phyloP scores from a whole-genome alignment of 2,797 vertebrate genomes.

The Salmo trutta region DNA sequence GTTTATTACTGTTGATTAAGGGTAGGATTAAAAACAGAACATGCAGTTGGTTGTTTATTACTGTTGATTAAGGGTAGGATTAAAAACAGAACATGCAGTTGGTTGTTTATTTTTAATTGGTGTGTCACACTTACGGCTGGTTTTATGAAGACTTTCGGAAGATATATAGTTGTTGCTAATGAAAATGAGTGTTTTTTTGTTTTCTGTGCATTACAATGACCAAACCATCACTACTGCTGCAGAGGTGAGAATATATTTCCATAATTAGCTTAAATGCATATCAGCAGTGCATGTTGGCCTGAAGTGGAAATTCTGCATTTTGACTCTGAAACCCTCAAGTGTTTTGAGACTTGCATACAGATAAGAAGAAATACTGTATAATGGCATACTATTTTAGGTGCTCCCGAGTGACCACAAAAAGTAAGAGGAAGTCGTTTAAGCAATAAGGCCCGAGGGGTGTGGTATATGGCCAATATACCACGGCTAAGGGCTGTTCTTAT shows the following conservation, averaged over 20 bases:
- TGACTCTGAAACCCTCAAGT: not conserved
- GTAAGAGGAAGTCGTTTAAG: constrained; percentile 32
- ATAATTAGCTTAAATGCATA: not conserved
- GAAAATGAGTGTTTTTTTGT: not conserved
- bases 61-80: not conserved
- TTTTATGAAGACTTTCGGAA: not conserved
- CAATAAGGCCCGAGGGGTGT: no score
- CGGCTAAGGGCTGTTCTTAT: no score
- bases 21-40: no score
- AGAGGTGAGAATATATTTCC: constrained; percentile 1
- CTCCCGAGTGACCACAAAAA: not conserved
- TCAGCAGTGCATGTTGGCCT: not conserved
- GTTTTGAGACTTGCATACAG: constrained; percentile 2
- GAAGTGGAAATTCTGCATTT: constrained; percentile 1
- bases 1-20: no score
- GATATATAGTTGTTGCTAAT: not conserved
- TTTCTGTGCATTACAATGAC: not conserved
- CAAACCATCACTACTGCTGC: not conserved
- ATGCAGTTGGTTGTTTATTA: not conserved
- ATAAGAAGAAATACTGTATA: constrained; percentile 10
- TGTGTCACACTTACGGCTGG: not conserved
- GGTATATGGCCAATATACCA: no score
- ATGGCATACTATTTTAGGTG: not conserved
- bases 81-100: not conserved
- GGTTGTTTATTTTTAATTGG: not conserved